Percentiles rank a stretch among this genome's conserved stretches.
Conservation (phyloP, 2,888 invertebrate genomes). For the Leucoptera coffeella region DNA sequence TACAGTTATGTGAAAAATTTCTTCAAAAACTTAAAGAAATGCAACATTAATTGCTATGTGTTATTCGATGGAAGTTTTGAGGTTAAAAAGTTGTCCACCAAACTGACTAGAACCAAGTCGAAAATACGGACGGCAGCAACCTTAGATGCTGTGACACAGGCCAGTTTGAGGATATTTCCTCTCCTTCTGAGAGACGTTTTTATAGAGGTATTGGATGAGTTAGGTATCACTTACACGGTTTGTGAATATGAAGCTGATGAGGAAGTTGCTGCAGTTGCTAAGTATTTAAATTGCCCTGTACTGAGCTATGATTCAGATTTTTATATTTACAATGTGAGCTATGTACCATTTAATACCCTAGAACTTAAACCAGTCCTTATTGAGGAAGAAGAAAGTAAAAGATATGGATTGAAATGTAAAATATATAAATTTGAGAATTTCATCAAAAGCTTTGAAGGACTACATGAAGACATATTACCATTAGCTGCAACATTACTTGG, state of each 20-base stretch:
- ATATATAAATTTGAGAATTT: conserved; percentile 69
- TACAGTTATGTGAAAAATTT: conserved; percentile 60
- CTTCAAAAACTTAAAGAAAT: conserved; percentile 62
- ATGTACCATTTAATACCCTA: conserved; percentile 71
- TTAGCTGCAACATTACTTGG: conserved; percentile 78
- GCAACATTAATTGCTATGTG: conserved; percentile 66
- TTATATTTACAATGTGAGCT: conserved; percentile 77
- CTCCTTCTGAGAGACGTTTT: conserved; percentile 70
- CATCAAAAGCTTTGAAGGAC: conserved; percentile 56
- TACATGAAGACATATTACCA: conserved; percentile 65
- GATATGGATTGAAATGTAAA: conserved; percentile 57
- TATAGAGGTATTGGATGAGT: conserved; percentile 58
- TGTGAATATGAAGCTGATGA: conserved; percentile 88
- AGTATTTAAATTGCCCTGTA: conserved; percentile 74
- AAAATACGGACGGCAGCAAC: conserved; percentile 54
- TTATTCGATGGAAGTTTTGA: conserved; percentile 79
- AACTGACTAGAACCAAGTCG: conserved; percentile 49
- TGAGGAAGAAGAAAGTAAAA: conserved; percentile 15
- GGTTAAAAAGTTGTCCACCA: conserved; percentile 63
- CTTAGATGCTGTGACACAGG: conserved; percentile 50
- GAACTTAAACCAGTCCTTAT: conserved; percentile 34
- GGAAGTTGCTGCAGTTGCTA: conserved; percentile 77
- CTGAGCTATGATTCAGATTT: conserved; percentile 93
- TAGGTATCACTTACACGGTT: conserved; percentile 61
- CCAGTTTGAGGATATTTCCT: conserved; percentile 61